phyloP scores from a whole-genome alignment of 2,797 vertebrate genomes.

The Molossus alvarezi region DNA sequence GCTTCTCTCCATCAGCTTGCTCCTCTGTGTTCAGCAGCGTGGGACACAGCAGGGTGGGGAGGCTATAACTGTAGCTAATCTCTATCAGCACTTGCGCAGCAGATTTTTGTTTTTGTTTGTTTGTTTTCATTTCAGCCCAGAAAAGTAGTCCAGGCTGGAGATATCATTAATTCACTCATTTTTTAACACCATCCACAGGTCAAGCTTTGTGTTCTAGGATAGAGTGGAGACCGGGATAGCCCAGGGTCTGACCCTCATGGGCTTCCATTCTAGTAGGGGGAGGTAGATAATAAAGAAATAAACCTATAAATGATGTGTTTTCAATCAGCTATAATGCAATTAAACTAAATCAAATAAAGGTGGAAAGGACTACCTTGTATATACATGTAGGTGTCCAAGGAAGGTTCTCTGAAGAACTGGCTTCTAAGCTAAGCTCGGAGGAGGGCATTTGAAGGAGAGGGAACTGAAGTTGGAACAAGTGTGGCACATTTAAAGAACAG shows the following conservation, averaged over 20 bases:
- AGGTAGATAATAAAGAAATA: neutral
- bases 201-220: neutral
- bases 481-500: neutral
- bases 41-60: accelerated
- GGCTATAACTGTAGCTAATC: neutral
- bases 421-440: neutral
- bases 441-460: neutral
- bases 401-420: constrained; percentile 14
- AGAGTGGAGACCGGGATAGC: neutral
- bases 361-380: neutral
- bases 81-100: neutral
- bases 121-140: neutral
- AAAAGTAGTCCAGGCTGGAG: neutral
- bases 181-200: neutral
- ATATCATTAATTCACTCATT: neutral
- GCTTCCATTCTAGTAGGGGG: neutral
- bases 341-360: constrained; percentile 25
- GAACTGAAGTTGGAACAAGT: neutral
- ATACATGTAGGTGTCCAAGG: neutral
- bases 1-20: neutral
- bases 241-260: neutral
- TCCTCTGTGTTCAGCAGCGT: neutral
- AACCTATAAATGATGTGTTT: neutral
- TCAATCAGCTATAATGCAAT: neutral
- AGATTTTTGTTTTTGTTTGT: neutral